A percentile compares a stretch with the other conserved stretches of the same genome.
Evolutionary conservation across 2,113 vertebrate genomes (phyloP).

Genomic region (Heterotilapia buettikoferi): DNA sequence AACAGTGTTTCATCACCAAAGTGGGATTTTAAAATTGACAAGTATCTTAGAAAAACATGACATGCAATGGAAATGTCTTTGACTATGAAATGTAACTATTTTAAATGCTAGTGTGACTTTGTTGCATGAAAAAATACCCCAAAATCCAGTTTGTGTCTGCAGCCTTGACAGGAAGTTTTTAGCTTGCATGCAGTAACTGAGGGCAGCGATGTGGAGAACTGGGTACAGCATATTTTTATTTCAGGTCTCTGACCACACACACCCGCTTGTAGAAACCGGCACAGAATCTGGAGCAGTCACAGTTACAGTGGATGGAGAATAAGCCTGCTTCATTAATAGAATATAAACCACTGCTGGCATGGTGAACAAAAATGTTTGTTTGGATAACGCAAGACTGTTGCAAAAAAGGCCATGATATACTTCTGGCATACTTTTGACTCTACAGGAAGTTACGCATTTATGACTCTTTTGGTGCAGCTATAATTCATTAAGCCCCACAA

Average conservation of each 20-base stretch:
- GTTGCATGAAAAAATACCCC: neutral
- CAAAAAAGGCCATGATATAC: neutral
- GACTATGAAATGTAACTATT: neutral
- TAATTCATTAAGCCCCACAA: neutral
- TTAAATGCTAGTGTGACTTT: neutral
- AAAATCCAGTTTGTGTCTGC: neutral
- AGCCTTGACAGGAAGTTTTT: neutral
- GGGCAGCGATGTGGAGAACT: neutral
- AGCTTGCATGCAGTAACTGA: neutral
- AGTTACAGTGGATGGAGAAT: neutral
- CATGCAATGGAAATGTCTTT: neutral
- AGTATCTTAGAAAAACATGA: neutral
- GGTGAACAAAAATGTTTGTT: neutral
- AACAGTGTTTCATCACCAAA: neutral
- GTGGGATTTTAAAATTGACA: fast-evolving
- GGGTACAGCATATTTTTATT: neutral
- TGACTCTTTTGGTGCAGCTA: neutral
- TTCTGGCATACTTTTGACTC: neutral
- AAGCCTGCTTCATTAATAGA: neutral
- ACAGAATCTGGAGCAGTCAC: neutral
- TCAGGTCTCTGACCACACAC: neutral
- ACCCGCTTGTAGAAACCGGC: neutral
- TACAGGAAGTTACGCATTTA: neutral
- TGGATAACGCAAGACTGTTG: neutral
- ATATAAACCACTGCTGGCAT: neutral